A percentile compares a stretch with the other conserved stretches of the same genome.
Conservation (phyloP, 2,797 vertebrate genomes). For the Chelmon rostratus region DNA sequence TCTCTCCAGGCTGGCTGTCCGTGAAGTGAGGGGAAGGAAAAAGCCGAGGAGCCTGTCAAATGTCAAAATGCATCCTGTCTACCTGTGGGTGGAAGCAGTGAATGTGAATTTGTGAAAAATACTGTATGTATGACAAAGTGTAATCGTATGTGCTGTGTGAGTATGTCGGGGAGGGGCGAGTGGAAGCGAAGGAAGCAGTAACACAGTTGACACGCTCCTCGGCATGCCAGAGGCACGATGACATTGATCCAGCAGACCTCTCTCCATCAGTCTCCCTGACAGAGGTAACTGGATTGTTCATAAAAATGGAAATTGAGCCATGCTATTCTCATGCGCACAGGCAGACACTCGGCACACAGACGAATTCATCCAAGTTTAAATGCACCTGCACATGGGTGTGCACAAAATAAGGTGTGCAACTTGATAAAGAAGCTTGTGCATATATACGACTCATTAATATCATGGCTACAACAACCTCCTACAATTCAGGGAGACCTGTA, state of each 20-base stretch:
- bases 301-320: conserved; percentile 89
- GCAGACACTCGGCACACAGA: conserved; percentile 52
- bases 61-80: conserved; percentile 54
- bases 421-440: conserved; percentile 19
- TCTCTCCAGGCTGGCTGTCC: conserved; percentile 64
- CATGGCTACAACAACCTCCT: not conserved
- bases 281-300: conserved; percentile 86
- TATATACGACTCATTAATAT: conserved; percentile 46
- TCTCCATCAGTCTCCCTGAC: conserved; percentile 84
- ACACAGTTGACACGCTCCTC: conserved; percentile 71
- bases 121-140: conserved; percentile 32
- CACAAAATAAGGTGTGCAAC: conserved; percentile 27
- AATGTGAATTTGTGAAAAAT: conserved; percentile 44
- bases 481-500: conserved; percentile 50
- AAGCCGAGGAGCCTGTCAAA: conserved; percentile 69
- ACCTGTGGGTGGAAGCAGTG: conserved; percentile 44
- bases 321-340: conserved; percentile 64
- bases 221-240: conserved; percentile 79
- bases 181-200: conserved; percentile 63
- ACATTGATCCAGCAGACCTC: conserved; percentile 85
- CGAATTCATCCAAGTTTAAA: conserved; percentile 62
- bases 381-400: conserved; percentile 26
- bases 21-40: conserved; percentile 53
- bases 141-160: conserved; percentile 10
- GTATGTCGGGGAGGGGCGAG: conserved; percentile 29